Evolutionary conservation across 2,113 vertebrate genomes (phyloP), one percentile per base, ranked within the genome.

Genomic region (Pollimyrus isidori): DNA sequence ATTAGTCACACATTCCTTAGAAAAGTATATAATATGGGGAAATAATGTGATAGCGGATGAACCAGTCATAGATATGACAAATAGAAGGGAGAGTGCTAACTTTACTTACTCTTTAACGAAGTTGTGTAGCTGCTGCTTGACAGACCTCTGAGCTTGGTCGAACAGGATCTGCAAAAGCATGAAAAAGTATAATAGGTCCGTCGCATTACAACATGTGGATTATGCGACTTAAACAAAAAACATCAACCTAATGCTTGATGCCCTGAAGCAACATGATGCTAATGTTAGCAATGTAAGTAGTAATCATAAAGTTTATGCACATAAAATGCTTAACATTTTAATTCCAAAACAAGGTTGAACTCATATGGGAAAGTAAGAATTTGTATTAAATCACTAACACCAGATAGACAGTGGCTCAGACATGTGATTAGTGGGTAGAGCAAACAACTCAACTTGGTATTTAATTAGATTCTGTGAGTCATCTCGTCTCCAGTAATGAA

Each of bases 21-120:
- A 13, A 80, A 17, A 19, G 35, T 39, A 42, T 80, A 42, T 80
- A 35, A 80, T 42, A 42, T 80, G 35, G 35, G 35, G 42, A 80
- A 39, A 19, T 19, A 80, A 39, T 53, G 50, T 53, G 26, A 52
- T 21, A 17, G 7, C 13, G 10, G 49, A 26, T 30, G 84, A 30
- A 52, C 23, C 7, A 53, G 46, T 39, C 53, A 56, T 35, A 62
- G 50, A 53, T 23, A 21, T 56, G 26, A 48, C 35, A 82, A 19
- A 39, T 10, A 7, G 19, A 15, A 56, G 52, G 23, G 17, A 45
- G 46, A 49, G 23, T 49, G 30, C 23, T 30, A n/a, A 7, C n/a
- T 89, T 52, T 89, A 97, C 98, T 99, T 94, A 99, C 98, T 99
- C 98, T 94, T 98, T 99, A 53, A 99, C 96, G 91, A 99, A 99